A percentile compares a stretch with the other conserved stretches of the same genome.
These are phyloP conservation scores for Cygnus buccinator DNA, from an alignment of 2,113 vertebrate species.

Conservation along the genomic window DNA sequence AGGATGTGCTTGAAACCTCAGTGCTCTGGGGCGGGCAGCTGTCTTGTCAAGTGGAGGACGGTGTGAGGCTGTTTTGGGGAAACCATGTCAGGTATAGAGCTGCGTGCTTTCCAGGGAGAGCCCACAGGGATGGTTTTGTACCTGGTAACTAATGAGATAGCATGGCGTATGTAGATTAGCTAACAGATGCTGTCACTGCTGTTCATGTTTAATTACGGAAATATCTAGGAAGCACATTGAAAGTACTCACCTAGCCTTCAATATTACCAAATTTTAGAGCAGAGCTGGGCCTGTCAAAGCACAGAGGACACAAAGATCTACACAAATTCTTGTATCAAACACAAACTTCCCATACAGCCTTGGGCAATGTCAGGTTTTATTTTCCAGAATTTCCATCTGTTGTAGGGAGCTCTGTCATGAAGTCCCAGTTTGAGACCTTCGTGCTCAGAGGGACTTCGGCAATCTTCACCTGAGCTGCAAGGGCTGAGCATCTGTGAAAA, in stretches of 20 bases:
- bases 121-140: not conserved
- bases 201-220: not conserved
- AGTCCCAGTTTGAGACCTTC: accelerated
- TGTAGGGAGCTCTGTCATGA: not conserved
- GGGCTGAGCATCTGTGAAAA: not conserved
- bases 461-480: not conserved
- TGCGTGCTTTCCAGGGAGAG: not conserved
- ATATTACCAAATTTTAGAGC: not conserved
- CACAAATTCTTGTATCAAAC: not conserved
- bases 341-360: not conserved
- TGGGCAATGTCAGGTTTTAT: not conserved
- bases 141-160: not conserved
- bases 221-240: not conserved
- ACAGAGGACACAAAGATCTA: not conserved
- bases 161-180: not conserved
- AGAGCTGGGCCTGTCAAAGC: not conserved
- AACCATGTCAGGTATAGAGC: accelerated
- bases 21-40: not conserved
- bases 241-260: not conserved
- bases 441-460: not conserved
- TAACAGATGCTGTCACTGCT: not conserved
- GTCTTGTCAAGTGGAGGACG: not conserved
- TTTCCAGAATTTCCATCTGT: not conserved
- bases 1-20: not conserved
- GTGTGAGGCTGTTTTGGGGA: not conserved